phyloP scores from a whole-genome alignment of 2,797 vertebrate genomes.

The Australoheros facetus region DNA sequence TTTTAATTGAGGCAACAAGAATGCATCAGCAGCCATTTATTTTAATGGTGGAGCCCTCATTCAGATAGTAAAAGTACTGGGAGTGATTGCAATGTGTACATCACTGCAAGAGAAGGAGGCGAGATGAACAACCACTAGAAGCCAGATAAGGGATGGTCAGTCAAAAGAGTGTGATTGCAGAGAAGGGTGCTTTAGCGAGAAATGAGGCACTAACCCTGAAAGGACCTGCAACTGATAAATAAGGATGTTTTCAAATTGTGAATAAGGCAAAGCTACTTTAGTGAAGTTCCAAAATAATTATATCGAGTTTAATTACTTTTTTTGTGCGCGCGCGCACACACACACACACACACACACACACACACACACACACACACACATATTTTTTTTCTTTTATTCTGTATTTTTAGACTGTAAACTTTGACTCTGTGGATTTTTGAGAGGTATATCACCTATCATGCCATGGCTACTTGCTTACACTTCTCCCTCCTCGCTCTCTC shows the following conservation, averaged over 20 bases:
- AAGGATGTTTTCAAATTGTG: background rate
- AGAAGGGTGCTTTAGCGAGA: background rate
- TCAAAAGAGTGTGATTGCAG: background rate
- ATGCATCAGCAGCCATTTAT: no score
- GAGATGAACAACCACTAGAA: background rate
- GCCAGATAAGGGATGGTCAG: background rate
- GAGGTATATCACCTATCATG: background rate
- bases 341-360: no score
- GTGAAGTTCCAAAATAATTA: background rate
- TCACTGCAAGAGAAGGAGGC: no score
- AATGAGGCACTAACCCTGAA: no score
- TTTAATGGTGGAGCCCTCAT: no score
- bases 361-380: no score
- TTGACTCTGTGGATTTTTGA: background rate
- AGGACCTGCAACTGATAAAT: no score
- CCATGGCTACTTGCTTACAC: conserved; percentile 11
- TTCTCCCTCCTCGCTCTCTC: conserved; percentile 1
- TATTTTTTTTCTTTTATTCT: background rate
- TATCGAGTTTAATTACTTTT: background rate
- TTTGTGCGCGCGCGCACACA: background rate
- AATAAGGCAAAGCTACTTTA: background rate
- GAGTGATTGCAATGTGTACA: no score
- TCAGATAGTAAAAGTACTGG: no score
- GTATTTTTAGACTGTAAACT: background rate
- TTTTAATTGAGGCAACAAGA: no score